phyloP scores from a whole-genome alignment of 2,888 invertebrate species.

The Sinodicranocentrus sp. region DNA sequence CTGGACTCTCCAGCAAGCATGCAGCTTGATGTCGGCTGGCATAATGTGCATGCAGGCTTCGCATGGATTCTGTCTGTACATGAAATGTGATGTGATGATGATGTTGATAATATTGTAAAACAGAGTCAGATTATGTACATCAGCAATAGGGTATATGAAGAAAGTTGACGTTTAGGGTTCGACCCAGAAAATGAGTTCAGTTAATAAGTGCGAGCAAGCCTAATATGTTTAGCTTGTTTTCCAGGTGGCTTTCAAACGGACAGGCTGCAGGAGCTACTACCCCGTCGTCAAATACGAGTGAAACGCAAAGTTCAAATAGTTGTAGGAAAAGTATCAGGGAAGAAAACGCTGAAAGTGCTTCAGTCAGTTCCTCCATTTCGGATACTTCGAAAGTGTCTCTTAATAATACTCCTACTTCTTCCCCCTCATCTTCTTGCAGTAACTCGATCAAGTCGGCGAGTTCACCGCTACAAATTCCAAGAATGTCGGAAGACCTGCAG shows the following conservation, averaged over 20 bases:
- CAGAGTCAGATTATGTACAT: too few species aligned
- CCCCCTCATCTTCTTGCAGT: not conserved
- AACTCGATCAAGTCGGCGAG: not conserved
- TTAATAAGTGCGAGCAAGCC: conserved; percentile 65
- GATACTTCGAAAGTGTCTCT: not conserved
- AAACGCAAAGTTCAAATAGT: conserved; percentile 3
- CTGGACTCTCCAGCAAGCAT: too few species aligned
- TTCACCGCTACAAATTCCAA: not conserved
- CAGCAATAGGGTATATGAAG: not conserved
- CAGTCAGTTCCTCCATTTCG: not conserved
- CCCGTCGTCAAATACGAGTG: conserved; percentile 9
- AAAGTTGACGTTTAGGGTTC: conserved; percentile 36
- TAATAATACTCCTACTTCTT: not conserved
- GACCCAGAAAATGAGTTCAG: conserved; percentile 46
- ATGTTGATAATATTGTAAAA: too few species aligned
- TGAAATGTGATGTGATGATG: too few species aligned
- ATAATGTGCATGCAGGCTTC: too few species aligned
- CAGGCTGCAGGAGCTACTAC: conserved; percentile 64
- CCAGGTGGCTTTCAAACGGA: conserved; percentile 75
- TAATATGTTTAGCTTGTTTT: conserved; percentile 74
- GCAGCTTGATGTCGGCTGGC: too few species aligned
- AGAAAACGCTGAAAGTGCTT: conserved; percentile 18
- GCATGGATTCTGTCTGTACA: too few species aligned
- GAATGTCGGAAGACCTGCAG: conserved; percentile 48
- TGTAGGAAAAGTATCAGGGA: not conserved